phyloP scores from a whole-genome alignment of 2,888 invertebrate species.

The Penaeus monodon region DNA sequence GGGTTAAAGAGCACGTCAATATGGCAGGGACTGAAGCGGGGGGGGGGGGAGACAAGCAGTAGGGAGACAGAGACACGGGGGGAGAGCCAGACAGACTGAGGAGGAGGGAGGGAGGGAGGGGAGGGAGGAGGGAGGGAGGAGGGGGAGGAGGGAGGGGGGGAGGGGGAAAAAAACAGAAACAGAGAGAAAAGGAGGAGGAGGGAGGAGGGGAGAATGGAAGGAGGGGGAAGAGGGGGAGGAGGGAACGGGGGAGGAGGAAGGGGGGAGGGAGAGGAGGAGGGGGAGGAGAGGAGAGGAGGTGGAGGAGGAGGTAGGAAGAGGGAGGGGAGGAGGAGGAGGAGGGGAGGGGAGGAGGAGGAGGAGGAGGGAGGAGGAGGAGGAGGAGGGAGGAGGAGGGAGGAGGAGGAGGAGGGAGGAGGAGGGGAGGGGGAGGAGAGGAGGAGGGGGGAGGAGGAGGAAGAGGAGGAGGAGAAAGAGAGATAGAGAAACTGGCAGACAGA shows the following conservation, averaged over 20 bases:
- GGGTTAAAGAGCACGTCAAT: conserved; percentile 24
- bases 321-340: neutral
- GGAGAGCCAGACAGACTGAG: too few species aligned
- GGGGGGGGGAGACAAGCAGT: neutral
- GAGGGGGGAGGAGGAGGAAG: neutral
- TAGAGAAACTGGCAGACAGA: neutral
- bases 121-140: too few species aligned
- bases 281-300: too few species aligned
- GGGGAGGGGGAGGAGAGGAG: neutral
- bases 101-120: too few species aligned
- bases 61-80: too few species aligned
- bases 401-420: too few species aligned
- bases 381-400: too few species aligned
- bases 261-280: too few species aligned
- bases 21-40: neutral
- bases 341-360: neutral
- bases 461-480: neutral
- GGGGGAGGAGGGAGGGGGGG: too few species aligned
- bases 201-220: neutral
- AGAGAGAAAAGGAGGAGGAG: too few species aligned
- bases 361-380: neutral
- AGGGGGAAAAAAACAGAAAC: too few species aligned
- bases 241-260: neutral
- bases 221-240: neutral
- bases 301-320: too few species aligned